Evolutionary conservation across 30 jellyfish, hydroid and myxozoan genomes (phyloP), one percentile per base, ranked within the genome.

Genomic region (Aurelia sp.): DNA sequence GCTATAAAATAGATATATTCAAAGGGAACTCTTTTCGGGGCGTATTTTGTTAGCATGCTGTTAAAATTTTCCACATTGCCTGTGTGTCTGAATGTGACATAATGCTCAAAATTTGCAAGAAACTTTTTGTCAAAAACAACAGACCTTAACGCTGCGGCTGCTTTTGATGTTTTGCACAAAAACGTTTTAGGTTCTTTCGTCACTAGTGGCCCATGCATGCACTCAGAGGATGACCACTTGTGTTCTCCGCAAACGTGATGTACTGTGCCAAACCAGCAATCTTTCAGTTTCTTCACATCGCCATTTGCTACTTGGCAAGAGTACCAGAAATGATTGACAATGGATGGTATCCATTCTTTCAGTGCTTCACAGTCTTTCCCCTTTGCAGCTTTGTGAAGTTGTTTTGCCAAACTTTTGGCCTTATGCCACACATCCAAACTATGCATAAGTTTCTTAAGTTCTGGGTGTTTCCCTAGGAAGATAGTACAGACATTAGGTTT

Each of bases 371-470:
- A n/a, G 33, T 71, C 66, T 41, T 71, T 71, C 21, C 66, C 66
- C 66, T 71, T 71, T 37, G 66, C 51, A 48, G 57, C 53, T 74
- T 74, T 51, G 72, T 21, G 74, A 27, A 74, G 53, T 30, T 17
- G 65, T 65, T 65, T 65, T 21, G 50, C 6, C 19, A 78, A 40
- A 50, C 80, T 22, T 41, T 78, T 78, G 22, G 81, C 64, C 70
- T 78, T 78, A 21, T 78, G 89, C 89, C 89, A 78, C 11, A 78
- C 81, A 57, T 78, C 89, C 30, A 78, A 16, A n/a, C 66, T 37
- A 61, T 78, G 89, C 64, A n/a, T 5, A 35, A 78, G 64, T 3
- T 33, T 30, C 22, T 27, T 15, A n/a, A 59, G 80, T 27, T 40
- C 83, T 4, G 67, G 67, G n/a, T 59, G 89, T 37, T 41, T 40